Conservation (phyloP, 2,113 vertebrate genomes). For the Ochotona princeps region DNA sequence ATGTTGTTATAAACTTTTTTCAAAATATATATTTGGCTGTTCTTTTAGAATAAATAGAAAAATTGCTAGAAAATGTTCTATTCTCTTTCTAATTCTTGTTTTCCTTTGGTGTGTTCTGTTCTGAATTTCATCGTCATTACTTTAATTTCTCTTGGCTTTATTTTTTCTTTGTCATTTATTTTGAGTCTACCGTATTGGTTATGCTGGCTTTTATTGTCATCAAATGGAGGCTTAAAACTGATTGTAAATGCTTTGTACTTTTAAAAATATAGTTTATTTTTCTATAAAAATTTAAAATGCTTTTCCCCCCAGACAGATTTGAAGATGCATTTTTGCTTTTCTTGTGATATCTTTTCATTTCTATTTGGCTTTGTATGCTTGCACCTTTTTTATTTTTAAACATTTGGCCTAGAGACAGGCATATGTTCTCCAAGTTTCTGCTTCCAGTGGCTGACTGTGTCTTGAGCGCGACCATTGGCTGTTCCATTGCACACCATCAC, state of each 20-base stretch:
- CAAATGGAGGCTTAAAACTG: not conserved
- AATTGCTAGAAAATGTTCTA: not conserved
- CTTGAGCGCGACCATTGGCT: not conserved
- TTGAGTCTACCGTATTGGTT: not conserved
- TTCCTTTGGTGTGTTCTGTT: conserved; percentile 2
- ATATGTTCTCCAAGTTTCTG: conserved; percentile 2
- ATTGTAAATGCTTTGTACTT: too few relatives aligned
- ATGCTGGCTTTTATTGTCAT: not conserved
- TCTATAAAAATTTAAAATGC: too few relatives aligned
- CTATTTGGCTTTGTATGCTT: not conserved
- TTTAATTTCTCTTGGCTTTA: not conserved
- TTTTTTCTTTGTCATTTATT: not conserved
- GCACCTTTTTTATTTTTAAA: not conserved
- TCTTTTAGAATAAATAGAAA: not conserved
- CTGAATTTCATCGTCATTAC: not conserved
- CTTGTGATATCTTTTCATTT: conserved; percentile 2
- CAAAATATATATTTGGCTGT: not conserved
- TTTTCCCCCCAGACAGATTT: not conserved
- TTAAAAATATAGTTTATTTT: too few relatives aligned
- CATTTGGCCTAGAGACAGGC: not conserved
- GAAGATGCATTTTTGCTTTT: not conserved
- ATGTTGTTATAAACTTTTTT: not conserved
- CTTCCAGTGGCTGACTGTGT: not conserved
- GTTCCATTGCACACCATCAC: not conserved
- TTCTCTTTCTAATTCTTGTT: not conserved